phyloP scores from a whole-genome alignment of 2,113 vertebrate genomes.

The Bolborhynchus lineola region DNA sequence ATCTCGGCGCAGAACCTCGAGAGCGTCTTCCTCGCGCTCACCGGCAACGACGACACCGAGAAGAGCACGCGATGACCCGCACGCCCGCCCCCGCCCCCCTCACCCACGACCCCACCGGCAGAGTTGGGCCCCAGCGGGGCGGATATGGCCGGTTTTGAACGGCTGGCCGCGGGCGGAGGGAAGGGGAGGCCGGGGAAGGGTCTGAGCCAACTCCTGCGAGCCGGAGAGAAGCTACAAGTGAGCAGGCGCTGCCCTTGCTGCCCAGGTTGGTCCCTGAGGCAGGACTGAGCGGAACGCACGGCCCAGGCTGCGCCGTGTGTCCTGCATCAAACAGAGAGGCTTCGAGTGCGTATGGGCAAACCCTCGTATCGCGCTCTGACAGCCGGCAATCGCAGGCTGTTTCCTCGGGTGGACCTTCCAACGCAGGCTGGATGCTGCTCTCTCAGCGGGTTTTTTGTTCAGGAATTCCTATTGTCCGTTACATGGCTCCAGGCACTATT shows the following conservation, averaged over 20 bases:
- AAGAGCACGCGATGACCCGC: no score
- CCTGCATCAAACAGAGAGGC: background rate
- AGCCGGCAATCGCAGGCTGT: background rate
- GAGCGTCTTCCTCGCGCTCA: no score
- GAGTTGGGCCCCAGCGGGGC: background rate
- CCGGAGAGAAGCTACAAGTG: background rate
- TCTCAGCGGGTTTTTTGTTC: background rate
- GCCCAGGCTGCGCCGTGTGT: fast-evolving
- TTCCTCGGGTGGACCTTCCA: background rate
- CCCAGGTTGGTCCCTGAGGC: background rate
- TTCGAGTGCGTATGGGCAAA: background rate
- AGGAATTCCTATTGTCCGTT: background rate
- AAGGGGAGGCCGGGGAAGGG: background rate
- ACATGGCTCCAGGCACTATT: background rate
- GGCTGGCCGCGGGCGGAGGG: background rate
- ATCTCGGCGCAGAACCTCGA: no score
- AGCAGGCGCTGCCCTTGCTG: background rate
- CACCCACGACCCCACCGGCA: background rate
- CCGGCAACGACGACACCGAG: no score
- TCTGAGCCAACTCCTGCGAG: background rate
- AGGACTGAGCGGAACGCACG: background rate
- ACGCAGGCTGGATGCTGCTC: background rate
- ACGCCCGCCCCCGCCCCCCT: no score
- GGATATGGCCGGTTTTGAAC: background rate
- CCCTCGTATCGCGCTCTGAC: background rate